Base-by-base conservation (phyloP, 2,888 invertebrate species). In the Prionchulus punctatus region DNA sequence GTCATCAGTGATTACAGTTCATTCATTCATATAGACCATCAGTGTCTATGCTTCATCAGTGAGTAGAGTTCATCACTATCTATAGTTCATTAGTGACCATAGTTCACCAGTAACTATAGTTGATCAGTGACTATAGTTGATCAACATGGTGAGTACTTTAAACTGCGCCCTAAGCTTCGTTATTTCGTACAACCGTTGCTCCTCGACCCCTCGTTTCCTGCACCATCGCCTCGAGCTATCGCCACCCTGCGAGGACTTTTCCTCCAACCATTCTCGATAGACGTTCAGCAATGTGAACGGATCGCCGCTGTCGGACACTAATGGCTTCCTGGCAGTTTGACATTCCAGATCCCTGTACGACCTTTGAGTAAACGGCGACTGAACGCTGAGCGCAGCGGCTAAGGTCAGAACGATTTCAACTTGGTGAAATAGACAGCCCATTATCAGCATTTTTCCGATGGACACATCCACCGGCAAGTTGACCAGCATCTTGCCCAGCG, bases 141-240 rank as follows among this genome's bases (percentile, higher is more conserved):
- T 36, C 36, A 36, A 7, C 7, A 36, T 12, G 36, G 7, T 36
- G 18, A 12, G 36, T 36, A 84, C 82, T 67, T 84, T 80, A 65
- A 92, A 85, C 72, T 98, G 98, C 27, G 83, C 80, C 36, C 90
- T 79, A 3, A 98, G 76, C 75, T 96, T 96, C 0, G 86, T 87
- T 67, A 91, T 84, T 74, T 98, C 98, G 68, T 94, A 98, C 67
- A 98, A 84, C 26, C 98, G 76, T 72, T 98, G 94, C 70, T 98
- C 96, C 72, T 98, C 96, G 4, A 98, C 77, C 0, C 91, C 92
- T 57, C 90, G 77, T 57, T 85, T 79, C 61, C 80, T 80, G 64
- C 92, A 89, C 96, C 98, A 98, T 58, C 81, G 80, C 48, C 82
- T 78, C 0, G 73, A 71, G 15, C 55, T 23, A 18, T 54, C 31